Conservation (phyloP, 1,140 invertebrate genomes). For the Homalodisca vitripennis region DNA sequence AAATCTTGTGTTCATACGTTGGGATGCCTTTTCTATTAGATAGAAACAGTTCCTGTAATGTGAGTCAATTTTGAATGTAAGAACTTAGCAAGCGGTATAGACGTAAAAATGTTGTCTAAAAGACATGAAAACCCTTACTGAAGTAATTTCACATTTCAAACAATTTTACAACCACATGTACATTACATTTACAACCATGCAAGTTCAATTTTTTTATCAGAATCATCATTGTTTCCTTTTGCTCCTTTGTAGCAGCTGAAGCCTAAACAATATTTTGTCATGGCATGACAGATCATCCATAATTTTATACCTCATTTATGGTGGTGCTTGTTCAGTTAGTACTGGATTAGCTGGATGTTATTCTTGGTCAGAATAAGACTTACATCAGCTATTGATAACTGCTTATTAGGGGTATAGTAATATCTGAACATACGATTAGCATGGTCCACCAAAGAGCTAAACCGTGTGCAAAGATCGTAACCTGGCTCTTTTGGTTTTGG, state of each 20-base stretch:
- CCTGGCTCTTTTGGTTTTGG: neutral
- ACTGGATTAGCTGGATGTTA: neutral
- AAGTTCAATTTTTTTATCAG: neutral
- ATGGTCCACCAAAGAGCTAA: neutral
- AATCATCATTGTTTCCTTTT: neutral
- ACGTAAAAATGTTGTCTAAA: neutral
- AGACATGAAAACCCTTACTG: neutral
- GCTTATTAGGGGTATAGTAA: neutral
- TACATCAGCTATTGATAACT: neutral
- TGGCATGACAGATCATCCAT: too few relatives aligned
- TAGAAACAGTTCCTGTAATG: neutral
- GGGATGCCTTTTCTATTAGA: neutral
- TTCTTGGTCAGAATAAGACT: neutral
- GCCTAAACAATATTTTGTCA: too few relatives aligned
- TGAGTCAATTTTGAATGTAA: neutral
- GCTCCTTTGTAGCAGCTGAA: neutral
- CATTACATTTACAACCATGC: too few relatives aligned
- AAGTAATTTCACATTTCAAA: neutral
- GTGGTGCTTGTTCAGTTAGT: neutral
- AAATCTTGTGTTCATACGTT: neutral
- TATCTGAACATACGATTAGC: neutral
- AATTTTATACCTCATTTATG: too few relatives aligned
- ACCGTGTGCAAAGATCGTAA: neutral
- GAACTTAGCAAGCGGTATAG: too few relatives aligned
- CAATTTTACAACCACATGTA: neutral